Evolutionary conservation across 2,797 vertebrate genomes (phyloP), one percentile per base, ranked within the genome.

Genomic region (Threskiornis aethiopicus): DNA sequence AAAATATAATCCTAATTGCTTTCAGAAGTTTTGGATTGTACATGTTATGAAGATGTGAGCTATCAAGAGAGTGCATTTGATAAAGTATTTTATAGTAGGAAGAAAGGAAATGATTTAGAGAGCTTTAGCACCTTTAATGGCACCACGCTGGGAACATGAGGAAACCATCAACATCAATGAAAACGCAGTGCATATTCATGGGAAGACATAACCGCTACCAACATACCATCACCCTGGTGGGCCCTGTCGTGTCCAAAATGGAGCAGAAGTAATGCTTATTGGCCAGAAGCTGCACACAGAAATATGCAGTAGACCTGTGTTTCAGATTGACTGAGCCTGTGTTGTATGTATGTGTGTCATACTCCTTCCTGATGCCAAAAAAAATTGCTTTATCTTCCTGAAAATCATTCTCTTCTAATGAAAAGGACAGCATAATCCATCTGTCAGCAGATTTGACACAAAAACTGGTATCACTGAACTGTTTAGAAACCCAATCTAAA

Each of bases 61-160:
- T 88, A 92, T 71, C 0, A 0, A 91, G 91, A 71, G 35, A 80
- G 11, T 65, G 33, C 28, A 73, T 90, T 96, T 94, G 42, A 73
- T 90, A 75, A 89, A 83, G 37, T 52, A 83, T 84, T 95, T 83
- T 69, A 22, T 29, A 73, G 51, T 35, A 77, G 37, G 62, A 92
- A 92, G 70, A 87, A 91, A 92, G 80, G 26, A 91, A 95, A 89
- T 73, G 1, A 49, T 86, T 93, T 88, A 88, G 37, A 96, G 52
- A 73, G 1, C 62, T 87, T 93, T 95, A 92, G 71, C 78, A 88
- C 49, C 59, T 92, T 84, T 85, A 87, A 84, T 52, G 58, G 35
- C n/a, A 61, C 55, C 20, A 2, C 42, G 14, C 26, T 94, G 81
- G 42, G 62, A 93, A 89, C 89, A 90, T 0, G 0, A 83, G 67